Base-by-base conservation (phyloP, 1,140 invertebrate genomes). In the Hirudo medicinalis region DNA sequence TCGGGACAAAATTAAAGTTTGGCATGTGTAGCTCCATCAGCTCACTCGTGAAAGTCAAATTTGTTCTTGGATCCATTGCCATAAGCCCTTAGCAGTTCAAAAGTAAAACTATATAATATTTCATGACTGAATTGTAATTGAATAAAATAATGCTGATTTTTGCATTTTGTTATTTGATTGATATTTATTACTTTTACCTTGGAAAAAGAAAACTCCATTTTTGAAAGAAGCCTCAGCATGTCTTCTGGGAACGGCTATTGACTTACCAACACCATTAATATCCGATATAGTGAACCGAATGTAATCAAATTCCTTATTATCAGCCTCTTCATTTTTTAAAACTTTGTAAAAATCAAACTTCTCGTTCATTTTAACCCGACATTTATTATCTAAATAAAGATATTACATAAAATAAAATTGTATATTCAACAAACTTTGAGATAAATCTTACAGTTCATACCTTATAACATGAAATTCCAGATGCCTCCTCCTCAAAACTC, bases 241-340 rank as follows among this genome's bases (percentile, higher is more conserved):
- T 55, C 68, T 54, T 15, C 67, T 8, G 0, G 68, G 49, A 27
- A 72, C 68, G 6, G 72, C 36, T 29, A 54, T 36, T 20, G 36
- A 40, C n/a, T 67, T 43, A 29, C 6, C 29, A 53, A 72, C 54
- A 25, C 72, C 72, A 49, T 72, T 60, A 13, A 72, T 20, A 67
- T 72, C 72, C 13, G 72, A 53, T 25, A 70, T 25, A 68, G 67
- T 57, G 32, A 70, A 72, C 49, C 72, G 43, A n/a, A 72, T 43
- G 36, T 55, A 72, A n/a, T 72, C 72, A 22, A 36, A 72, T 63
- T 71, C 20, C 15, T 32, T 40, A 36, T 25, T 22, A 40, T 32
- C 32, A 11, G n/a, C 32, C 67, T 69, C 19, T 32, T 32, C 67
- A 0, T 32, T 36, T 40, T 69, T 36, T 22, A 32, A 6, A 25